Percentiles rank a stretch among this genome's conserved stretches.
Conservation (phyloP, 2,113 vertebrate species). For the Lamprologus tigripictilis region DNA sequence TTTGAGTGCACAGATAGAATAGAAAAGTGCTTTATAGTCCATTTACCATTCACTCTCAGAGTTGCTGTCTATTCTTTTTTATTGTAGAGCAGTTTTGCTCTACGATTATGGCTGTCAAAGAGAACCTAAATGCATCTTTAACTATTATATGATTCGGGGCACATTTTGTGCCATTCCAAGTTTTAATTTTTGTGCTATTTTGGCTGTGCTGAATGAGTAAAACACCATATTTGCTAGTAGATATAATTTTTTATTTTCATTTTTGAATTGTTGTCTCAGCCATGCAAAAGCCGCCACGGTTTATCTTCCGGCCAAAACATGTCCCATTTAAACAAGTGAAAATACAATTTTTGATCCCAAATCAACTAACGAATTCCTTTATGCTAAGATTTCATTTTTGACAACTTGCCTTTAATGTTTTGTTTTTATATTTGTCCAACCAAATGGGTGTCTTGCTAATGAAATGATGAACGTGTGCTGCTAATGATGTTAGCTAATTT, state of each 20-base stretch:
- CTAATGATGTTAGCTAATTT: rapidly evolving
- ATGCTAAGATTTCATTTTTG: not conserved
- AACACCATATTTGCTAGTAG: not conserved
- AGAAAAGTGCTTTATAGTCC: not conserved
- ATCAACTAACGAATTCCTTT: not conserved
- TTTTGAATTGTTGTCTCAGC: rapidly evolving
- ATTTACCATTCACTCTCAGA: not conserved
- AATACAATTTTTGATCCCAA: not conserved
- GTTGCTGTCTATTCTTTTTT: rapidly evolving
- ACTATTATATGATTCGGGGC: not conserved
- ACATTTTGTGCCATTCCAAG: not conserved
- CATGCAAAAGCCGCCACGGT: not conserved
- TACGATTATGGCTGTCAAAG: not conserved
- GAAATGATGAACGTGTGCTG: not conserved
- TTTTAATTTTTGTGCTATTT: not conserved
- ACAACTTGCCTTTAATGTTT: not conserved
- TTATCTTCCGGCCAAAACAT: rapidly evolving
- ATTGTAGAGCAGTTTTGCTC: not conserved
- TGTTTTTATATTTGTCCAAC: not conserved
- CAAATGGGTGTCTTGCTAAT: not conserved
- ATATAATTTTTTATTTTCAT: not conserved
- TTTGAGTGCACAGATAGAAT: not conserved
- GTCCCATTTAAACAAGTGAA: not conserved
- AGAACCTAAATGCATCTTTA: not conserved
- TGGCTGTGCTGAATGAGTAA: rapidly evolving